These are phyloP conservation scores for Spinibarbus caldwelli DNA, from an alignment of 2,797 vertebrate species.

Conservation along the genomic window DNA sequence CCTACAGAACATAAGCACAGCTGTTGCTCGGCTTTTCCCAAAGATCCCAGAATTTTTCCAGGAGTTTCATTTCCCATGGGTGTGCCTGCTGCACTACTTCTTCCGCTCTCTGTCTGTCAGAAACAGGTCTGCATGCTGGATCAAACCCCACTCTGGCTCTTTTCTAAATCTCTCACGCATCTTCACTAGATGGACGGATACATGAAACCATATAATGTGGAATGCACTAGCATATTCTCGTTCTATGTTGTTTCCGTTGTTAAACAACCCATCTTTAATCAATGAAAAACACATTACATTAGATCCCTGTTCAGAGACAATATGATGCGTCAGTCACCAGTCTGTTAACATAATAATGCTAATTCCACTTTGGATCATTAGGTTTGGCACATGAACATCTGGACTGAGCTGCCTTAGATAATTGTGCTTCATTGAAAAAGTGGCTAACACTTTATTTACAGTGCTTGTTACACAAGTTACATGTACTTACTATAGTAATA, in stretches of 20 bases:
- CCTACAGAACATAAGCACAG: constrained; percentile 47
- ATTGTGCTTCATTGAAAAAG: background rate
- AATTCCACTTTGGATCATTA: background rate
- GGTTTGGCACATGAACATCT: background rate
- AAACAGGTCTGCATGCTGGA: constrained; percentile 39
- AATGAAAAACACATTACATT: background rate
- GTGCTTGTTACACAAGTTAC: no score
- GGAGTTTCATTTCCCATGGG: constrained; percentile 26
- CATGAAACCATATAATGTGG: background rate
- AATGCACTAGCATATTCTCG: background rate
- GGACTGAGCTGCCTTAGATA: background rate
- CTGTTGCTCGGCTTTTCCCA: constrained; percentile 52
- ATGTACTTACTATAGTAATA: no score
- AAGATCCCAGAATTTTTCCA: constrained; percentile 48
- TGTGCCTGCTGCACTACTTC: constrained; percentile 15
- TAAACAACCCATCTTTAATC: background rate
- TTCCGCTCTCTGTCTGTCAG: constrained; percentile 30
- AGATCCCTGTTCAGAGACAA: background rate
- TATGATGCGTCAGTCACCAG: no score
- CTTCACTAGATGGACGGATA: background rate
- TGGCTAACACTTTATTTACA: background rate
- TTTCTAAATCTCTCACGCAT: constrained; percentile 24
- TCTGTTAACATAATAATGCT: background rate
- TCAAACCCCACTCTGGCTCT: constrained; percentile 21
- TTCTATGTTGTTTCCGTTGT: background rate